phyloP scores from a whole-genome alignment of 2,113 vertebrate genomes.

The Cinclus cinclus region DNA sequence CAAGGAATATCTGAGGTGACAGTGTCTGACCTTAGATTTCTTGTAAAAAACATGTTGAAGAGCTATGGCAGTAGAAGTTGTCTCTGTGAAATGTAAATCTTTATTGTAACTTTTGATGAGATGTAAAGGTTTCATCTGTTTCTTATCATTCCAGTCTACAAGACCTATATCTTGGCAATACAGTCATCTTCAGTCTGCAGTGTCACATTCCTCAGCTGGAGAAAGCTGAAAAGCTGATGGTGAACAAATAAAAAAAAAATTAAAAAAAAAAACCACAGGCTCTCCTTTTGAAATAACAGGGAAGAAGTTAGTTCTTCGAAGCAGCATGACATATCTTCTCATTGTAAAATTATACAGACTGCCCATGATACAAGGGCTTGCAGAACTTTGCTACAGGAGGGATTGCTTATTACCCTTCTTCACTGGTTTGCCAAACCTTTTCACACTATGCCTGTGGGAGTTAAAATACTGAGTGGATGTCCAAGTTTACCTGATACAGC shows the following conservation, averaged over 20 bases:
- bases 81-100: not conserved
- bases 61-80: not conserved
- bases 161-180: not conserved
- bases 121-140: not conserved
- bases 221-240: not conserved
- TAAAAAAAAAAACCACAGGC: not conserved
- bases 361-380: not conserved
- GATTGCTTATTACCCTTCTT: not conserved
- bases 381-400: not conserved
- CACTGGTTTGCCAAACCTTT: not conserved
- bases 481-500: not conserved
- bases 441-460: not conserved
- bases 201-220: not conserved
- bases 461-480: not conserved
- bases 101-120: not conserved
- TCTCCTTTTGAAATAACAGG: not conserved
- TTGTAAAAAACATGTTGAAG: not conserved
- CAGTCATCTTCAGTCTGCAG: not conserved
- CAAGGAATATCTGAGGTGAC: fast-evolving
- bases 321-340: not conserved
- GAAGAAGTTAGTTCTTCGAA: not conserved
- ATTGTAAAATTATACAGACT: not conserved
- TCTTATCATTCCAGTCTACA: not conserved
- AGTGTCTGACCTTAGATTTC: not conserved
- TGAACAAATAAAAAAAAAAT: not conserved